Evolutionary conservation across 2,113 vertebrate genomes (phyloP).

Genomic region (Lanius collurio): DNA sequence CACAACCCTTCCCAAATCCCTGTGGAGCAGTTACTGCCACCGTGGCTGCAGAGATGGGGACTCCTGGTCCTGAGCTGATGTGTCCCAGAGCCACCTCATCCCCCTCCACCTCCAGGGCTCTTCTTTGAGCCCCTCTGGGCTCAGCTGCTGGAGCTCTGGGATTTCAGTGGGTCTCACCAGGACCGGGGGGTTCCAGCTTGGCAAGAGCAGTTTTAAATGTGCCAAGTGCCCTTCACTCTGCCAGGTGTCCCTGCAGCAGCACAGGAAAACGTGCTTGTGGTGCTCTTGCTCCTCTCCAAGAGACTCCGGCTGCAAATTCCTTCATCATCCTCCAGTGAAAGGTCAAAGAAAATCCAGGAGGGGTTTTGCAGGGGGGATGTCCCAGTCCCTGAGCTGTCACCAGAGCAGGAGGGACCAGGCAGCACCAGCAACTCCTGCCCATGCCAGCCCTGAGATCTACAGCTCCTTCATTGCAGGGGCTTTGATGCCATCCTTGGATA

Average conservation of each 20-base stretch:
- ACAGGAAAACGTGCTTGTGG: rapidly evolving
- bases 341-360: neutral
- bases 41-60: rapidly evolving
- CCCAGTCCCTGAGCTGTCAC: neutral
- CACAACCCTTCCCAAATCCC: neutral
- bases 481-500: neutral
- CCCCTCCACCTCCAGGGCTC: neutral
- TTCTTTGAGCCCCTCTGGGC: neutral
- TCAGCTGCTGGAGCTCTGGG: neutral
- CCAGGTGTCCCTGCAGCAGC: neutral
- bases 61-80: neutral
- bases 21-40: neutral
- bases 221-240: rapidly evolving
- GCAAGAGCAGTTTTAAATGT: neutral
- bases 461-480: rapidly evolving
- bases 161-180: neutral
- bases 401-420: neutral
- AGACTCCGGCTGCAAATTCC: neutral
- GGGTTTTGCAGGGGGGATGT: neutral
- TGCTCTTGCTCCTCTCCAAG: neutral
- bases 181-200: neutral
- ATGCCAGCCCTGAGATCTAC: rapidly evolving
- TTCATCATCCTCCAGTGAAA: neutral
- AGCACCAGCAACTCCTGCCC: neutral
- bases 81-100: neutral